Conservation (phyloP, 2,888 invertebrate species). For the Cheilosia pagana region DNA sequence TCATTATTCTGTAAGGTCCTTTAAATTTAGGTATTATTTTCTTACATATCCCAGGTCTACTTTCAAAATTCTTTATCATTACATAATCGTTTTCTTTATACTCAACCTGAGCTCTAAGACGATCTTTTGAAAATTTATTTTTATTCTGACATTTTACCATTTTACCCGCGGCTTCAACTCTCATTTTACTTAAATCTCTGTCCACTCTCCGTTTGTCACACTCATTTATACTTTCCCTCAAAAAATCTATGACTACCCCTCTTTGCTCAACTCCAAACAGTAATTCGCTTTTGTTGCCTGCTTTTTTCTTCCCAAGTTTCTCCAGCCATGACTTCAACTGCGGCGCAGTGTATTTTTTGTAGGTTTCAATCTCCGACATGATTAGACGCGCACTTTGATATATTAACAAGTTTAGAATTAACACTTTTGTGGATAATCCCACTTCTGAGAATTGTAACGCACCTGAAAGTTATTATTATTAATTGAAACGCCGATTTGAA, state of each 20-base stretch:
- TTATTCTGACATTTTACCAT: constrained; percentile 1
- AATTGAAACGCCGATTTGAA: too few relatives aligned
- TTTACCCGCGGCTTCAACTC: constrained; percentile 1
- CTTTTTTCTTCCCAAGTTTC: too few relatives aligned
- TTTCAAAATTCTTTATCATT: constrained; percentile 10
- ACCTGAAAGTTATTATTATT: too few relatives aligned
- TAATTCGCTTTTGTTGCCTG: too few relatives aligned
- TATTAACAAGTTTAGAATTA: too few relatives aligned
- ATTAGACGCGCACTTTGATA: too few relatives aligned
- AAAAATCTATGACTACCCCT: constrained; percentile 39
- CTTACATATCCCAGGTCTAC: neutral
- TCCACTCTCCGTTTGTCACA: neutral
- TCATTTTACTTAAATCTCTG: constrained; percentile 2
- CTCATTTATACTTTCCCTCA: constrained; percentile 3
- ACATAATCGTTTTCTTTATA: neutral
- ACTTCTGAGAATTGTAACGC: too few relatives aligned
- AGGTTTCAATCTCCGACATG: too few relatives aligned
- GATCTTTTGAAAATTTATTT: neutral
- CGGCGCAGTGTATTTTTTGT: too few relatives aligned
- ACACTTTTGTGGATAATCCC: too few relatives aligned
- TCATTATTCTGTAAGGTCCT: constrained; percentile 1
- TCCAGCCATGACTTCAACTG: too few relatives aligned
- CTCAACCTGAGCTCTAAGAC: neutral
- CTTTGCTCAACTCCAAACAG: constrained; percentile 77
- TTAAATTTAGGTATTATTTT: constrained; percentile 5